A percentile compares a stretch with the other conserved stretches of the same genome.
phyloP scores from a whole-genome alignment of 2,888 invertebrate species.

The Pyrgus malvae region DNA sequence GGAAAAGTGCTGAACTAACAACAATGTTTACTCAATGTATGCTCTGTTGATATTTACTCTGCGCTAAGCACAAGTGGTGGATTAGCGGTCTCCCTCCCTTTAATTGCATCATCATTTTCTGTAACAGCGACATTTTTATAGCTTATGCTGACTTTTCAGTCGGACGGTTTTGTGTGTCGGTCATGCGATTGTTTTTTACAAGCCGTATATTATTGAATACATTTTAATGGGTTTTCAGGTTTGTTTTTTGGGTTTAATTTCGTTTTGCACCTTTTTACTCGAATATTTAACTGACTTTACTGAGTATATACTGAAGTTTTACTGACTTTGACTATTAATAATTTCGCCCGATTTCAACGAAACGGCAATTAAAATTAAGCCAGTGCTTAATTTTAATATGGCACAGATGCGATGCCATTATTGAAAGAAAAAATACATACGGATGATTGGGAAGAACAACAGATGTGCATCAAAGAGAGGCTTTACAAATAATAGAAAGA shows the following conservation, averaged over 20 bases:
- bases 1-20: conserved; percentile 36
- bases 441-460: too few species aligned
- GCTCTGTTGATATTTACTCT: conserved; percentile 46
- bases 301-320: too few species aligned
- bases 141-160: conserved; percentile 21
- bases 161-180: conserved; percentile 14
- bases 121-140: conserved; percentile 20
- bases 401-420: too few species aligned
- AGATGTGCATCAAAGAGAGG: too few species aligned
- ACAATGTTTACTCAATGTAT: conserved; percentile 43
- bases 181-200: conserved; percentile 13
- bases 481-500: too few species aligned
- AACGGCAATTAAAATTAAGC: too few species aligned
- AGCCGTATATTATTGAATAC: not conserved
- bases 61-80: conserved; percentile 33
- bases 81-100: conserved; percentile 32
- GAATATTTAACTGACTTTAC: not conserved
- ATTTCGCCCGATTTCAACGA: too few species aligned
- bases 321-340: too few species aligned
- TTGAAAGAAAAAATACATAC: too few species aligned
- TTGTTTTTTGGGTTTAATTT: not conserved
- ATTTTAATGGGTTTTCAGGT: conserved; percentile 1
- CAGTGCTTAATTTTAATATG: too few species aligned
- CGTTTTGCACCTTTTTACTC: not conserved
- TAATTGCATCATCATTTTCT: conserved; percentile 27